These are phyloP conservation scores for Pangasianodon hypophthalmus DNA, from an alignment of 2,113 vertebrate genomes.

Conservation along the genomic window DNA sequence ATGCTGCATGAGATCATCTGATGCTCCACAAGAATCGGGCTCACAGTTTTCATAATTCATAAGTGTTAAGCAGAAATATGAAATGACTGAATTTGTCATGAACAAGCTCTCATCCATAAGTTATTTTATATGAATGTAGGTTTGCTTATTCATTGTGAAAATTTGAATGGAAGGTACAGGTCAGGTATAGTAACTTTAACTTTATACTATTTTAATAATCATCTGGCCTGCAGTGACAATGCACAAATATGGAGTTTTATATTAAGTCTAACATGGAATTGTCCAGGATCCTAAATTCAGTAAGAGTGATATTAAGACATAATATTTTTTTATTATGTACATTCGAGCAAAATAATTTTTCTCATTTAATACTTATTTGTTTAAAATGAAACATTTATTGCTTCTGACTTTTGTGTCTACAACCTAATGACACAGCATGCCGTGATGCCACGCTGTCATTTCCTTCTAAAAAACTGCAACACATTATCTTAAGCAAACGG, in stretches of 20 bases:
- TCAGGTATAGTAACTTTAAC: not conserved
- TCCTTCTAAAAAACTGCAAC: not conserved
- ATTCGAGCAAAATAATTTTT: not conserved
- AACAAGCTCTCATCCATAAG: not conserved
- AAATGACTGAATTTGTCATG: not conserved
- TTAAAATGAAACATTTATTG: not conserved
- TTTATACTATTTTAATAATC: not conserved
- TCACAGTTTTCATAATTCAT: not conserved
- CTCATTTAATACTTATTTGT: not conserved
- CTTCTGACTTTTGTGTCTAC: not conserved
- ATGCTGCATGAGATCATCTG: conserved; percentile 1
- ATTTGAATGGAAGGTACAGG: not conserved
- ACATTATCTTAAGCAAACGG: not conserved
- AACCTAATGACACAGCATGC: not conserved
- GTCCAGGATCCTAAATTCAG: not conserved
- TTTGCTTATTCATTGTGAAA: not conserved
- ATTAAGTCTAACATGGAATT: not conserved
- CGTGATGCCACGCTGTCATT: not conserved
- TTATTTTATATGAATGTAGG: not conserved
- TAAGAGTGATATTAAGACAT: not conserved
- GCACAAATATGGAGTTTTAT: not conserved
- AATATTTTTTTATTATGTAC: not conserved
- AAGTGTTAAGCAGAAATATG: not conserved
- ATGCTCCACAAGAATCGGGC: not conserved
- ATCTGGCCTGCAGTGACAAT: not conserved